Evolutionary conservation across 2,113 vertebrate species (phyloP).

Genomic region (Mohoua ochrocephala): DNA sequence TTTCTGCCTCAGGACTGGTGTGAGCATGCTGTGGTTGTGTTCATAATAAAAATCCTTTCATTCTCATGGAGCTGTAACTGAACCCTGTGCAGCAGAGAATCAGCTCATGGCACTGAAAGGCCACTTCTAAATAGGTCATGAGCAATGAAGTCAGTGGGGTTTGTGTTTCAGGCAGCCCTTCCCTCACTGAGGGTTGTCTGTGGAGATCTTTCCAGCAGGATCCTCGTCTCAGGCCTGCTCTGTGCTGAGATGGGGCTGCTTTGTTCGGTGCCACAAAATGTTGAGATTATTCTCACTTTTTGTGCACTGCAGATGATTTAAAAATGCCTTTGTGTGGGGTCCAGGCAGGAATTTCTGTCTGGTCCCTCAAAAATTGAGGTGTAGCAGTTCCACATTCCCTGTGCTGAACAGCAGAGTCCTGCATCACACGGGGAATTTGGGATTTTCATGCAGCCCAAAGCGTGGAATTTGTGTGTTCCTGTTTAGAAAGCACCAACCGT

Average conservation of each 20-base stretch:
- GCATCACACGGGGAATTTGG: not conserved
- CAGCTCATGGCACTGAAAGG: conserved; percentile 16
- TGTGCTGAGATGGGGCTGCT: not conserved
- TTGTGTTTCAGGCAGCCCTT: not conserved
- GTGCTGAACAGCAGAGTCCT: not conserved
- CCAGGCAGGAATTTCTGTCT: not conserved
- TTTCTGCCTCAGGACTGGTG: not conserved
- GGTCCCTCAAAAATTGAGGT: not conserved
- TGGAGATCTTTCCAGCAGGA: not conserved
- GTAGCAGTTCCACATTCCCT: not conserved
- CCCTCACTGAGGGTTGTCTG: not conserved
- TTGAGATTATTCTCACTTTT: not conserved
- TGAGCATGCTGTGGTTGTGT: not conserved
- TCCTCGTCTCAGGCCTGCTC: not conserved
- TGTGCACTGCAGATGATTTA: not conserved
- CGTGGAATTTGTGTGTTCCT: not conserved
- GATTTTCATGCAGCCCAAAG: not conserved
- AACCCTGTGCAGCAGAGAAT: not conserved
- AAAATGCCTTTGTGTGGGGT: not conserved
- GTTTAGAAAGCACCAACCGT: not conserved
- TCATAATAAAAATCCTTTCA: not conserved
- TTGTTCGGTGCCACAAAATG: not conserved
- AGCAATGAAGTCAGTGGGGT: conserved; percentile 14
- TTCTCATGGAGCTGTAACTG: not conserved
- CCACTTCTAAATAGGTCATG: conserved; percentile 26